phyloP scores from a whole-genome alignment of 2,888 invertebrate species.

The Anthophora plumipes region DNA sequence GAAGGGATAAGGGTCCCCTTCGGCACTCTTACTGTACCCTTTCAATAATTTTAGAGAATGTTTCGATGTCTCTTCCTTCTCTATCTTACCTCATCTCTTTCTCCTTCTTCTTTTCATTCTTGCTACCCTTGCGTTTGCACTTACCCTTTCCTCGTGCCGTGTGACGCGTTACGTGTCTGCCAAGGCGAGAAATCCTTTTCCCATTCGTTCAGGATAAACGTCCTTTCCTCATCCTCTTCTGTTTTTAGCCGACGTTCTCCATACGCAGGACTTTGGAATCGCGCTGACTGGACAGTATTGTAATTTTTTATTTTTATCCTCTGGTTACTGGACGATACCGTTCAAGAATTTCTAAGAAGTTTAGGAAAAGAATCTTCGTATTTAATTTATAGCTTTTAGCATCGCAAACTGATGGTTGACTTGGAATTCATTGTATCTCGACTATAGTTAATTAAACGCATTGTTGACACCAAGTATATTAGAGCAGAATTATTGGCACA shows the following conservation, averaged over 20 bases:
- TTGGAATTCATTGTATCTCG: too few relatives aligned
- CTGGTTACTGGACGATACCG: too few relatives aligned
- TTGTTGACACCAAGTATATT: too few relatives aligned
- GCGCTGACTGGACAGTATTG: constrained; percentile 3
- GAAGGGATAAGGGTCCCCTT: constrained; percentile 68
- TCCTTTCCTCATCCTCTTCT: neutral
- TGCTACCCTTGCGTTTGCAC: constrained; percentile 10
- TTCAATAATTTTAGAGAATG: constrained; percentile 66
- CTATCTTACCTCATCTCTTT: neutral
- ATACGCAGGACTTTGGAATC: constrained; percentile 16
- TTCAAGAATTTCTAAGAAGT: too few relatives aligned
- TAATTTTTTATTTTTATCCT: neutral
- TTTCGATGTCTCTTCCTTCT: constrained; percentile 56
- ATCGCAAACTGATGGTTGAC: too few relatives aligned
- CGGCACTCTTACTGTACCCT: constrained; percentile 57
- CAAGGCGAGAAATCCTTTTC: constrained; percentile 41
- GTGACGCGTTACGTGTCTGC: constrained; percentile 28
- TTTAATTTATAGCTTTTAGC: too few relatives aligned
- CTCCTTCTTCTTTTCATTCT: neutral
- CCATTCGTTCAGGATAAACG: constrained; percentile 46
- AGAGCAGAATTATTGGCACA: too few relatives aligned
- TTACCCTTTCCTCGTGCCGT: neutral
- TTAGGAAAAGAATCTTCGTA: too few relatives aligned
- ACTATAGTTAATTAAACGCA: too few relatives aligned
- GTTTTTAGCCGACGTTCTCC: constrained; percentile 41